Conservation (phyloP, 2,888 invertebrate species). For the Mythimna impura region DNA sequence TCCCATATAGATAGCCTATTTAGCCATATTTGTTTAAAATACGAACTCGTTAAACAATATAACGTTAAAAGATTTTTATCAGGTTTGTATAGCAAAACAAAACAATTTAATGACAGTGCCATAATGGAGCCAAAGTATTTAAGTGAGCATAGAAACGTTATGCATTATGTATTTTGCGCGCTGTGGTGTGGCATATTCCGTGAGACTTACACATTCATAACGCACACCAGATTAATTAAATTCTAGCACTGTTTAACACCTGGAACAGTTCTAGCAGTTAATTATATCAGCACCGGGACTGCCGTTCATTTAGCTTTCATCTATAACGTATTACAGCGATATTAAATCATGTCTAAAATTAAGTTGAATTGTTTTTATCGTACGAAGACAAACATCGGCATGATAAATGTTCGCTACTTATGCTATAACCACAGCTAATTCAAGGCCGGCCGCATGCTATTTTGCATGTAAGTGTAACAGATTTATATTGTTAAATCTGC, state of each 20-base stretch:
- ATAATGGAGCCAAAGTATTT: constrained; percentile 47
- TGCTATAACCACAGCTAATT: constrained; percentile 42
- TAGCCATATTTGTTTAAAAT: neutral
- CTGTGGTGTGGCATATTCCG: constrained; percentile 56
- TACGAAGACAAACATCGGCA: constrained; percentile 43
- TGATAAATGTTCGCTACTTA: constrained; percentile 51
- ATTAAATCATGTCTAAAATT: constrained; percentile 39
- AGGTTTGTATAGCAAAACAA: constrained; percentile 24
- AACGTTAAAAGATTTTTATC: constrained; percentile 12
- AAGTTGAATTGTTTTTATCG: constrained; percentile 45
- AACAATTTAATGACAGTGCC: constrained; percentile 31
- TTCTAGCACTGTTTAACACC: constrained; percentile 37
- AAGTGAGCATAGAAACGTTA: constrained; percentile 64
- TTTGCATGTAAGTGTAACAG: constrained; percentile 29
- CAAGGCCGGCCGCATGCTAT: constrained; percentile 50
- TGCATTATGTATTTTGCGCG: constrained; percentile 68
- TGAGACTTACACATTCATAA: constrained; percentile 58
- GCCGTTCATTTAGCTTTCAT: constrained; percentile 23
- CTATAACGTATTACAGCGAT: constrained; percentile 7
- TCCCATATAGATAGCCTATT: neutral
- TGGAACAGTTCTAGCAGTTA: constrained; percentile 24
- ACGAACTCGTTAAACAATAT: neutral
- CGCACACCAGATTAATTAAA: constrained; percentile 42
- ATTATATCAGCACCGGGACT: constrained; percentile 25
- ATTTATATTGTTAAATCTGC: constrained; percentile 24